Percentiles rank a stretch among this genome's conserved stretches.
Conservation (phyloP, 2,113 vertebrate genomes). For the Piprites chloris region DNA sequence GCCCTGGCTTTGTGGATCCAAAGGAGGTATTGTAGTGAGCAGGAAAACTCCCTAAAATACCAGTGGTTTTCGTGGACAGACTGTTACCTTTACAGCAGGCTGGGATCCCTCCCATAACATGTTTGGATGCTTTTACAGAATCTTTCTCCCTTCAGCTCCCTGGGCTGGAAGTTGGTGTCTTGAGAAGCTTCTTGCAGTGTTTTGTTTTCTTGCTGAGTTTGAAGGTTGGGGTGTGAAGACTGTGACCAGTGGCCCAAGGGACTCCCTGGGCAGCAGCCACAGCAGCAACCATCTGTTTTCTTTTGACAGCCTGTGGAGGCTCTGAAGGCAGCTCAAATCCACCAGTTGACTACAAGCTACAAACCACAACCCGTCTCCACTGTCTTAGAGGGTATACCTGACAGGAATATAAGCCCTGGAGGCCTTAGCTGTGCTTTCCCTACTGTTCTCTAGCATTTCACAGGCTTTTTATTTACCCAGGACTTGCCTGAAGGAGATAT, state of each 20-base stretch:
- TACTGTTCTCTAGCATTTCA: background rate
- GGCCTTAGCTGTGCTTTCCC: background rate
- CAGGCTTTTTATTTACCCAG: background rate
- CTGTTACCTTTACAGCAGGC: conserved; percentile 4
- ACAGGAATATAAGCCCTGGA: background rate
- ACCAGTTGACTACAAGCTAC: conserved; percentile 3
- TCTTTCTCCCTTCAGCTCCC: background rate
- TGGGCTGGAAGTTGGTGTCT: background rate
- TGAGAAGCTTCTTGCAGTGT: background rate
- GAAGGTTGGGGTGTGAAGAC: background rate
- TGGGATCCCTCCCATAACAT: background rate
- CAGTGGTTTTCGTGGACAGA: background rate
- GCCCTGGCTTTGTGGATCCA: background rate
- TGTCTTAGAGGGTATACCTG: conserved; percentile 3
- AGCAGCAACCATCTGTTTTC: conserved; percentile 53
- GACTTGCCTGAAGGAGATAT: background rate
- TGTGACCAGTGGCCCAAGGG: conserved; percentile 15
- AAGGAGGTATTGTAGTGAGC: background rate
- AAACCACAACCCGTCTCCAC: conserved; percentile 29
- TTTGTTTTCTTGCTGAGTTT: conserved; percentile 36
- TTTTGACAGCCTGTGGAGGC: conserved; percentile 32
- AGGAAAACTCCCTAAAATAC: conserved; percentile 22
- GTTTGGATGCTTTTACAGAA: background rate
- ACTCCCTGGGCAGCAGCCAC: conserved; percentile 34
- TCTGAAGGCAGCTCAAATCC: conserved; percentile 26